These are phyloP conservation scores for Thunnus maccoyii DNA, from an alignment of 2,113 vertebrate species.

Conservation along the genomic window DNA sequence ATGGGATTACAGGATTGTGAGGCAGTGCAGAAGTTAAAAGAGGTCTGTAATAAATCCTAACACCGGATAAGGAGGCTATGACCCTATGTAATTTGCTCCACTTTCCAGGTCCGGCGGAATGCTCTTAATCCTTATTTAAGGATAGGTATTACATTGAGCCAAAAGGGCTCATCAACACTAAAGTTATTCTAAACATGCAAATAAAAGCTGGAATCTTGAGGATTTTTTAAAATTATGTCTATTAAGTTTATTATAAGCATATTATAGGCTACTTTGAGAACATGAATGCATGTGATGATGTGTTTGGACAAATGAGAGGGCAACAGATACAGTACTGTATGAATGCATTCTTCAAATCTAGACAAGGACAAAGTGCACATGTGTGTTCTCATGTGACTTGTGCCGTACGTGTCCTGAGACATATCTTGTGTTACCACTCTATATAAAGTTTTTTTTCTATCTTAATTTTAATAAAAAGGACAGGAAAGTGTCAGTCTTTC, in stretches of 20 bases:
- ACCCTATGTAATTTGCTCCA: slow-evolving; percentile 24
- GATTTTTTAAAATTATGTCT: not conserved
- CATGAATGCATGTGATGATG: not conserved
- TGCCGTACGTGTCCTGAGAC: not conserved
- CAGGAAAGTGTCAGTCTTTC: not conserved
- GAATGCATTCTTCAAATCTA: not conserved
- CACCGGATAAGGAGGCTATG: slow-evolving; percentile 1
- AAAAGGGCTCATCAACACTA: not conserved
- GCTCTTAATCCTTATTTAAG: slow-evolving; percentile 28
- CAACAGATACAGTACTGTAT: no score
- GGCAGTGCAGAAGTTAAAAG: slow-evolving; percentile 2
- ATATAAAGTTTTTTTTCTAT: no score
- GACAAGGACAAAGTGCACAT: not conserved
- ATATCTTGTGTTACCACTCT: no score
- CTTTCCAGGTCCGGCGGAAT: slow-evolving; percentile 26
- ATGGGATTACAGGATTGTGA: slow-evolving; percentile 50
- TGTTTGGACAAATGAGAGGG: not conserved
- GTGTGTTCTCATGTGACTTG: not conserved
- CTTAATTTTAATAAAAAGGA: not conserved
- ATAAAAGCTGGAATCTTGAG: not conserved
- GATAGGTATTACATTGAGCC: not conserved
- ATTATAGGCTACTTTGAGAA: not conserved
- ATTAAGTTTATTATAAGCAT: not conserved
- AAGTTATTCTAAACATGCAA: not conserved
- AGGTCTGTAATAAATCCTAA: slow-evolving; percentile 41